These are phyloP conservation scores for Amblyjoppa proteus DNA, from an alignment of 2,888 invertebrate species.

Conservation along the genomic window DNA sequence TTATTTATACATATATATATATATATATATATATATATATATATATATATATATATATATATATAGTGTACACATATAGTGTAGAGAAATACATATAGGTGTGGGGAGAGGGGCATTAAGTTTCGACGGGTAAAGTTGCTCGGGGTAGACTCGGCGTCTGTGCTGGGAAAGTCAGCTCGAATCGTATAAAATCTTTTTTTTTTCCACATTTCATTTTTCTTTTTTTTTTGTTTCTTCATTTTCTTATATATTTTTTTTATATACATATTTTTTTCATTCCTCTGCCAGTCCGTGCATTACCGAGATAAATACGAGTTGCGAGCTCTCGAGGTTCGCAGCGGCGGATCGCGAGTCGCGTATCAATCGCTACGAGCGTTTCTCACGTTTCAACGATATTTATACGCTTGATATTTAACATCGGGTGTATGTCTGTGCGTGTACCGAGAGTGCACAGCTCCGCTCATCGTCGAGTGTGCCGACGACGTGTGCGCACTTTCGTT, in stretches of 20 bases:
- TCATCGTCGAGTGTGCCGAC: background rate
- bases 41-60: slow-evolving; percentile 33
- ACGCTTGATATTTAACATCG: slow-evolving; percentile 33
- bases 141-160: slow-evolving; percentile 29
- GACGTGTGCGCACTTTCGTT: slow-evolving; percentile 10
- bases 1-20: slow-evolving; percentile 33
- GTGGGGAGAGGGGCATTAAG: slow-evolving; percentile 3
- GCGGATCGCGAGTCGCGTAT: slow-evolving; percentile 46
- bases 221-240: background rate
- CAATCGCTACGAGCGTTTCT: slow-evolving; percentile 50
- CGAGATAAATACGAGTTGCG: slow-evolving; percentile 47
- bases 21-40: slow-evolving; percentile 27
- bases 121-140: slow-evolving; percentile 54
- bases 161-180: slow-evolving; percentile 40
- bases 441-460: slow-evolving; percentile 16
- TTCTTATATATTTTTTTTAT: background rate
- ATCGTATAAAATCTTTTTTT: slow-evolving; percentile 20
- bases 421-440: slow-evolving; percentile 12
- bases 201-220: slow-evolving; percentile 1
- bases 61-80: background rate
- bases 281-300: slow-evolving; percentile 41
- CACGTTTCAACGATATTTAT: slow-evolving; percentile 51
- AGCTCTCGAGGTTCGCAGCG: slow-evolving; percentile 21
- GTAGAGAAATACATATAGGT: background rate
- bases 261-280: slow-evolving; percentile 16